Evolutionary conservation across 1,140 invertebrate species (phyloP).

Genomic region (Ladona fulva): DNA sequence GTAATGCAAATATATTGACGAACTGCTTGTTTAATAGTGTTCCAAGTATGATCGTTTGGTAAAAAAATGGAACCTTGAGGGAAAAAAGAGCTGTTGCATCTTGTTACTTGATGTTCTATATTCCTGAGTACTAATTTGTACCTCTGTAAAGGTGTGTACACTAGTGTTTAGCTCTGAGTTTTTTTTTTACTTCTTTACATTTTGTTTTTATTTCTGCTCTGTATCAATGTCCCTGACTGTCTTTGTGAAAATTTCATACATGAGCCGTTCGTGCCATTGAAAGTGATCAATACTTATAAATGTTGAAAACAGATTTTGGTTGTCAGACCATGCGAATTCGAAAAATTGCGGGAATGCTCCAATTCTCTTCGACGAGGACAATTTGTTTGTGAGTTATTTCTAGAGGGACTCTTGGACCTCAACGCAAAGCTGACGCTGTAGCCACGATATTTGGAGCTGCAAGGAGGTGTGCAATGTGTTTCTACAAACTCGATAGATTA

Average conservation of each 20-base stretch:
- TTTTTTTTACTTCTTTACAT: background rate
- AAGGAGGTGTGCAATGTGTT: background rate
- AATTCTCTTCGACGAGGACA: no score
- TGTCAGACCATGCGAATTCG: no score
- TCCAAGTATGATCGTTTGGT: background rate
- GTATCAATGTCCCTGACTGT: slow-evolving; percentile 3
- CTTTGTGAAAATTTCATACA: slow-evolving; percentile 3
- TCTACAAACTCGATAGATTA: background rate
- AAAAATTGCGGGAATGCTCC: no score
- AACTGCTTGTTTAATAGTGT: background rate
- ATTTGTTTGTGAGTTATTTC: no score
- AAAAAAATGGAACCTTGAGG: background rate
- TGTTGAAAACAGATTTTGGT: no score
- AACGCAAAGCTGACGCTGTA: background rate
- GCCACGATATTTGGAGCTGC: background rate
- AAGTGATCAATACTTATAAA: no score
- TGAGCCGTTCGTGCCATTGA: background rate
- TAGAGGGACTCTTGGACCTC: background rate
- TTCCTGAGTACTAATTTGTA: slow-evolving; percentile 7
- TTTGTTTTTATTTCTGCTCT: background rate
- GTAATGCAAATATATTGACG: background rate
- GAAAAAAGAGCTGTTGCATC: background rate
- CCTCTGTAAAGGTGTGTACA: background rate
- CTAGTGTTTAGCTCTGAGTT: background rate
- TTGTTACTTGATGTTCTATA: background rate